These are phyloP conservation scores for Monopterus albus DNA, from an alignment of 2,113 vertebrate genomes.

Conservation along the genomic window DNA sequence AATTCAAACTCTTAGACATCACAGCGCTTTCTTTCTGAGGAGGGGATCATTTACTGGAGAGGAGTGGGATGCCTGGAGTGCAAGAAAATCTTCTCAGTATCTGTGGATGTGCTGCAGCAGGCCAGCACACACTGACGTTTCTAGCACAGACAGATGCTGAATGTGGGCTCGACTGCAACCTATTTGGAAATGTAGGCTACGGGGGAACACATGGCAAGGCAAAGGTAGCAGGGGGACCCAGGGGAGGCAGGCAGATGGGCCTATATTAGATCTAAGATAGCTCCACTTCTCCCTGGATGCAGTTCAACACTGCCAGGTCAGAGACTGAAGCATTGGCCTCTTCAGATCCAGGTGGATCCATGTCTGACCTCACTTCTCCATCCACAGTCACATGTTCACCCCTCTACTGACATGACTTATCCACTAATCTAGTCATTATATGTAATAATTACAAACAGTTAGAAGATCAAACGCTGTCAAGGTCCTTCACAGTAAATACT, in stretches of 20 bases:
- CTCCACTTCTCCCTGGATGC: constrained; percentile 46
- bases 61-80: constrained; percentile 40
- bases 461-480: constrained; percentile 51
- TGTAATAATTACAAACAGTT: too few species aligned
- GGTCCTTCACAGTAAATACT: constrained; percentile 18
- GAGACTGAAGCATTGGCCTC: constrained; percentile 40
- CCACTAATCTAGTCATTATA: too few species aligned
- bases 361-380: constrained; percentile 49
- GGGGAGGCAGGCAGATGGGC: constrained; percentile 70
- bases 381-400: constrained; percentile 12
- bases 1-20: constrained; percentile 40
- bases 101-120: constrained; percentile 1
- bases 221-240: constrained; percentile 67
- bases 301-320: constrained; percentile 60
- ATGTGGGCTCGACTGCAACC: constrained; percentile 44
- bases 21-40: constrained; percentile 26
- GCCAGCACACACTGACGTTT: constrained; percentile 50
- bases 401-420: neutral
- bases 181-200: constrained; percentile 73
- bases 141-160: constrained; percentile 62
- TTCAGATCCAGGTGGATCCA: constrained; percentile 47
- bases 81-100: constrained; percentile 8
- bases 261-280: constrained; percentile 52
- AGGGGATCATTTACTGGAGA: constrained; percentile 61
- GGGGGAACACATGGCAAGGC: constrained; percentile 56